These are phyloP conservation scores for Chloebia gouldiae DNA, from an alignment of 2,113 vertebrate genomes.

Conservation along the genomic window DNA sequence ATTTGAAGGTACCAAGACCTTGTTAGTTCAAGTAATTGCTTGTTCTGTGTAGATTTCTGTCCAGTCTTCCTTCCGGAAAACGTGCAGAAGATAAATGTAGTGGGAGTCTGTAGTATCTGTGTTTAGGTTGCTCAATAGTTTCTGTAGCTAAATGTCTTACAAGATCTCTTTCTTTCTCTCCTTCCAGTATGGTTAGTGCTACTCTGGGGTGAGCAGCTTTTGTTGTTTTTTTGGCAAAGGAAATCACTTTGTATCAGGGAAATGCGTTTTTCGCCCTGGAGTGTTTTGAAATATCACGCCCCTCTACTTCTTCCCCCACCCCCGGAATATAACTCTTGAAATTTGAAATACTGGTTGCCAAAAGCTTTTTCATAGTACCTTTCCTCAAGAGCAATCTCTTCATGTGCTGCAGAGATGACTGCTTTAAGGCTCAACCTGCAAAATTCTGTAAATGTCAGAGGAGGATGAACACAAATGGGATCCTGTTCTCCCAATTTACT, in stretches of 20 bases:
- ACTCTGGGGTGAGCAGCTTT: background rate
- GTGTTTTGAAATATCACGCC: background rate
- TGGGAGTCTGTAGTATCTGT: background rate
- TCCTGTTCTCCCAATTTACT: background rate
- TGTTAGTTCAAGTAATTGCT: background rate
- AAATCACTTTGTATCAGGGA: background rate
- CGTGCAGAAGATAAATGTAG: background rate
- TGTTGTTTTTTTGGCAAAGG: background rate
- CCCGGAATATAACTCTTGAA: background rate
- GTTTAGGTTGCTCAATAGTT: background rate
- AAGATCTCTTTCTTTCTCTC: background rate
- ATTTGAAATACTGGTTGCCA: background rate
- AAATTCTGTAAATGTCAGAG: background rate
- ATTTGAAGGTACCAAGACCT: background rate
- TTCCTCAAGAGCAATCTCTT: background rate
- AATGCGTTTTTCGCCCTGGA: background rate
- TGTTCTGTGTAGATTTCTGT: background rate
- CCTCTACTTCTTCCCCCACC: fast-evolving
- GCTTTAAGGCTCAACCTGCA: background rate
- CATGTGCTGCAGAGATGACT: background rate
- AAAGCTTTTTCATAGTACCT: background rate
- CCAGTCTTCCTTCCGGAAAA: background rate
- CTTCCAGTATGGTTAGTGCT: fast-evolving
- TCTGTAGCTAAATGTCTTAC: background rate
- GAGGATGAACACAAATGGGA: background rate